Conservation (phyloP, 2,888 invertebrate species). For the Escarpia spicata region DNA sequence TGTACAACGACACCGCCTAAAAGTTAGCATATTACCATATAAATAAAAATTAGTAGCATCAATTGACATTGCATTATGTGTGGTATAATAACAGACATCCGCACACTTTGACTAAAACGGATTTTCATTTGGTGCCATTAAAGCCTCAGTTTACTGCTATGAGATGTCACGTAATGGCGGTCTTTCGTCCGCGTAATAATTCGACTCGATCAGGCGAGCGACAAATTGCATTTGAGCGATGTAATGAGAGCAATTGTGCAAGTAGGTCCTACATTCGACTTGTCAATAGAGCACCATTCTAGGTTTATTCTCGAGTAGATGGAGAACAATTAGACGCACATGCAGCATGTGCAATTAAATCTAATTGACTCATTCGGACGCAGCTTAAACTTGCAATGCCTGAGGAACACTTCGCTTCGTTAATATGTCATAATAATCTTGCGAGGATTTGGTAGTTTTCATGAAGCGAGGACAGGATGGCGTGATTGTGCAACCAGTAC, state of each 20-base stretch:
- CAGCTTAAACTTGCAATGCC: background rate
- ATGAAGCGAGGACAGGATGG: background rate
- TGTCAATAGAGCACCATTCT: background rate
- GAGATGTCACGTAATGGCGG: background rate
- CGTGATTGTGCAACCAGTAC: background rate
- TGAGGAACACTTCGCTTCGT: background rate
- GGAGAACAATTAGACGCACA: background rate
- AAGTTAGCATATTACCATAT: no score
- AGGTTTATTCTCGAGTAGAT: background rate
- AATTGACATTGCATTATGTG: no score
- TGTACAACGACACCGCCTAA: no score
- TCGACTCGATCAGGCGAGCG: background rate
- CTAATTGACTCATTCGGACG: background rate
- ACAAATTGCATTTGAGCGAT: background rate
- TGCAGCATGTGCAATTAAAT: background rate
- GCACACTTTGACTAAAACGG: background rate
- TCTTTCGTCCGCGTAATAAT: background rate
- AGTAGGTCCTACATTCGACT: background rate
- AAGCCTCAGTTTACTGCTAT: background rate
- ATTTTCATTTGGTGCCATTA: background rate
- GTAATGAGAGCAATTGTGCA: background rate
- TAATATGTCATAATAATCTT: background rate
- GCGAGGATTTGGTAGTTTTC: background rate
- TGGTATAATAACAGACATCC: background rate
- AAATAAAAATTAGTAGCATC: no score